Conservation (phyloP, 2,888 invertebrate species). For the Coleophora deauratella region DNA sequence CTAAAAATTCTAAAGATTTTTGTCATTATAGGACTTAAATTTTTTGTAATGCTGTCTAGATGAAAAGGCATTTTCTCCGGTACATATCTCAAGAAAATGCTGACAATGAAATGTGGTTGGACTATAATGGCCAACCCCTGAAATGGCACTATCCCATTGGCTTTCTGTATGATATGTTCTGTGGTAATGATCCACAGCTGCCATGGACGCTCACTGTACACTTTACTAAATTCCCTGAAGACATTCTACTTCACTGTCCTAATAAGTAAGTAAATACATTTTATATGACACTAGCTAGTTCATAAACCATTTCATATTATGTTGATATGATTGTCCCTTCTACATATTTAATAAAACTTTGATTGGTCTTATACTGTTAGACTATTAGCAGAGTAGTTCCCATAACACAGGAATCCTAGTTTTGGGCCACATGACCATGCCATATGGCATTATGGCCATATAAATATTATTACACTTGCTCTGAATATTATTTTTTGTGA, state of each 20-base stretch:
- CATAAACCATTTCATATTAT: too few species aligned
- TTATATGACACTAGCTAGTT: not conserved
- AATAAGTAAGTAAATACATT: conserved; percentile 77
- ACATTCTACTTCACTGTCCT: conserved; percentile 87
- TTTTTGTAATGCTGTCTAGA: conserved; percentile 64
- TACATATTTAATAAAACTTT: too few species aligned
- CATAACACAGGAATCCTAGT: too few species aligned
- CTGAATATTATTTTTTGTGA: too few species aligned
- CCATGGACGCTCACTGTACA: conserved; percentile 97
- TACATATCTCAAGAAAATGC: conserved; percentile 87
- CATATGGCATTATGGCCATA: too few species aligned
- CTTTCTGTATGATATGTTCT: conserved; percentile 90
- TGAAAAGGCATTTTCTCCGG: conserved; percentile 90
- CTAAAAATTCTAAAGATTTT: too few species aligned
- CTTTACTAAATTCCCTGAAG: conserved; percentile 95
- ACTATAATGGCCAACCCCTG: conserved; percentile 91
- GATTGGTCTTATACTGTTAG: too few species aligned
- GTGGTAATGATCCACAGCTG: conserved; percentile 79
- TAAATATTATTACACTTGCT: too few species aligned
- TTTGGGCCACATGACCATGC: too few species aligned
- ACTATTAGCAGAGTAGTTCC: too few species aligned
- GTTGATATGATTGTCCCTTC: too few species aligned
- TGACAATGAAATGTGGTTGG: conserved; percentile 95
- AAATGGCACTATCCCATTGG: conserved; percentile 94
- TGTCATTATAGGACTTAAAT: too few species aligned